Evolutionary conservation across 2,113 vertebrate species (phyloP), one percentile per base, ranked within the genome.

Genomic region (Holacanthus passer): DNA sequence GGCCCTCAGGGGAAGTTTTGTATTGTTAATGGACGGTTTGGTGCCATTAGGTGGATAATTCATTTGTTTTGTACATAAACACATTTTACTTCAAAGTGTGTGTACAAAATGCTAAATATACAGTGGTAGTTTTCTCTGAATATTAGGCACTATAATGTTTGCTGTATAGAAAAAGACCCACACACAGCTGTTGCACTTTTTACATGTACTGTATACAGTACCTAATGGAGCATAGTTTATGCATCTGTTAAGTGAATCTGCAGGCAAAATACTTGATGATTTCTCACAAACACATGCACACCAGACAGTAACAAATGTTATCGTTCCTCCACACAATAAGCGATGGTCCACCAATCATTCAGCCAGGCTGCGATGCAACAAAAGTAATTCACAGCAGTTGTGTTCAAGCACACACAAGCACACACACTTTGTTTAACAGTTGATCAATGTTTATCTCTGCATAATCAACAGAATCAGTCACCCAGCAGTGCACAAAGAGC

Each of bases 401-500:
- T 67, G 67, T 59, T 74, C 67, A 31, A 52, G 27, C 14, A 52
- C 24, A 73, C 16, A 77, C 14, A 60, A n/a, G 20, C 17, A 43
- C 8, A 19, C 39, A 50, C 64, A 65, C 55, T 35, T 41, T 41
- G 29, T 48, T 64, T 48, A 50, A 78, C 37, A 53, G 29, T 80
- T 84, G 56, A 76, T 84, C 80, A 60, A 16, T 56, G n/a, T 80
- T 75, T 45, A 82, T 85, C 60, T 60, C 55, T 41, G 66, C 35
- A 53, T 77, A 79, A 89, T 86, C 79, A 74, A 77, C 76, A 71
- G 52, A 79, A 91, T 85, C 66, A 68, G 52, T 73, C 77, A 74
- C 19, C 5, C 59, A 22, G 76, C 68, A 17, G 71, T 9, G n/a
- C 72, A 83, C 82, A 87, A 78, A 71, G 37, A 84, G 56, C 56